Percentiles rank a stretch among this genome's conserved stretches.
Conservation (phyloP, 1,140 invertebrate species). For the Antheraea pernyi region DNA sequence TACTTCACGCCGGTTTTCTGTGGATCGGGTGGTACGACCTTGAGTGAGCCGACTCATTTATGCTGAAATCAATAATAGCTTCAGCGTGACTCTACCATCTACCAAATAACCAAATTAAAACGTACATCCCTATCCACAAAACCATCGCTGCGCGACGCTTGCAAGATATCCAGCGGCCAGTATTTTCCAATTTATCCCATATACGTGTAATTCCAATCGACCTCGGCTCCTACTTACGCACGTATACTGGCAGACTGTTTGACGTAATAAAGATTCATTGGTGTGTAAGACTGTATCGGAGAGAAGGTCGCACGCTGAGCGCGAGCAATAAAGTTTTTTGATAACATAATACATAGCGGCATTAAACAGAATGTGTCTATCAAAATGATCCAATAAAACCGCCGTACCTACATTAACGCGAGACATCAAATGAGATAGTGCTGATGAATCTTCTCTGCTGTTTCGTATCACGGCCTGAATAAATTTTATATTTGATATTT, state of each 20-base stretch:
- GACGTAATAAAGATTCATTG: not conserved
- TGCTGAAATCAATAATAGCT: too few relatives aligned
- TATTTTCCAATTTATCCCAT: too few relatives aligned
- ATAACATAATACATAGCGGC: conserved; percentile 1
- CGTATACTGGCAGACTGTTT: not conserved
- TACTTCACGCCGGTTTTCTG: too few relatives aligned
- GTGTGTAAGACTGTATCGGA: not conserved
- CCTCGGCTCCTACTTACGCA: not conserved
- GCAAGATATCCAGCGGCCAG: too few relatives aligned
- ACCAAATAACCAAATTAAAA: too few relatives aligned
- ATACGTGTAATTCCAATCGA: not conserved
- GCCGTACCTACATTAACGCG: not conserved
- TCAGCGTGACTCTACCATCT: too few relatives aligned
- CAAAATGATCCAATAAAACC: not conserved
- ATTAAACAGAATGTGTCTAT: conserved; percentile 2
- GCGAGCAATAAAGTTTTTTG: not conserved
- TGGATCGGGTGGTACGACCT: too few relatives aligned
- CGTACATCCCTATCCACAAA: too few relatives aligned
- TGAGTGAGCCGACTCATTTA: too few relatives aligned
- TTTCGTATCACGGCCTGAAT: not conserved
- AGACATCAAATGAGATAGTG: conserved; percentile 1
- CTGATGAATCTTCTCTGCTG: not conserved
- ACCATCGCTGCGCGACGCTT: too few relatives aligned
- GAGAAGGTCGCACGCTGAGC: not conserved
- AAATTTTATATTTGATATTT: not conserved